Evolutionary conservation across 1,140 invertebrate species (phyloP), one percentile per base, ranked within the genome.

Genomic region (Drosophila miranda): DNA sequence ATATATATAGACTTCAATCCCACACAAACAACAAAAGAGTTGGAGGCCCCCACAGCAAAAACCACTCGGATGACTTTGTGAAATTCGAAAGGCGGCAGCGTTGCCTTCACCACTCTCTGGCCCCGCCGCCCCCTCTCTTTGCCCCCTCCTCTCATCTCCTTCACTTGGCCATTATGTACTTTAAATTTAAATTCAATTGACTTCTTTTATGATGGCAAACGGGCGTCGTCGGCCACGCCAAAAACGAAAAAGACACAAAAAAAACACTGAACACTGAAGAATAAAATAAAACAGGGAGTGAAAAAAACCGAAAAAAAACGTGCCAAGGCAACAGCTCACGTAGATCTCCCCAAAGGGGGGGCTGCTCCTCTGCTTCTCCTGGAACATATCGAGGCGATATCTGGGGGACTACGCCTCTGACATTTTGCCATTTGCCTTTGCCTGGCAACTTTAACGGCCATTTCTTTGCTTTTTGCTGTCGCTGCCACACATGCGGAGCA

Each of bases 141-240:
- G 1, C 9, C 46, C 21, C 51, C 7, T 30, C 30, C 41, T 23
- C 56, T 59, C 58, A 45, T 52, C 69, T 70, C 69, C 69, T 62
- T 61, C 62, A 54, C 53, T 74, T 87, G 75, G 82, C 75, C 78
- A 87, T 87, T 87, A 87, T 87, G 82, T 87, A 87, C 82, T 87
- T 87, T 87, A 87, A 87, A 87, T 87, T 87, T 87, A 87, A 87
- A 87, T 87, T 87, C 82, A 87, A 87, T 87, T 87, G 82, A 87
- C 82, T 87, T 87, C 78, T 82, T 87, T 87, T 87, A 87, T 87
- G 82, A 87, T 87, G 82, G 75, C 82, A 87, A 74, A 87, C 82
- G 83, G 81, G 78, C 82, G 75, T 76, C 82, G 70, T 75, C 82
- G 82, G 59, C 82, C 75, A 87, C 82, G 83, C 78, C 78, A 82